Evolutionary conservation across 2,888 invertebrate species (phyloP).

Genomic region (Augiades crinisus): DNA sequence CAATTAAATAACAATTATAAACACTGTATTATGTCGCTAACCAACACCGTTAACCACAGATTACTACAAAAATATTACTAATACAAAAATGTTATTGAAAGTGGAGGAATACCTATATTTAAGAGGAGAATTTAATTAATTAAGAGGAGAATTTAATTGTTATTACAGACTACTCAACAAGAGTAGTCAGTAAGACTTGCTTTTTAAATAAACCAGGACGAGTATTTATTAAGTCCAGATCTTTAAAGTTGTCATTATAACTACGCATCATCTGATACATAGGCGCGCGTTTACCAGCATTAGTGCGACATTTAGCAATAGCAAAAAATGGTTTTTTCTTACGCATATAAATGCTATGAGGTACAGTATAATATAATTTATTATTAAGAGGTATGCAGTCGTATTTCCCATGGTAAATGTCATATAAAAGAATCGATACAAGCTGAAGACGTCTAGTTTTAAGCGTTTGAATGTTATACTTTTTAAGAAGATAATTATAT

Average conservation of each 20-base stretch:
- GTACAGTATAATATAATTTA: constrained; percentile 5
- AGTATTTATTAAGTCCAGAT: neutral
- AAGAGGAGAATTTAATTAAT: neutral
- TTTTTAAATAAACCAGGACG: neutral
- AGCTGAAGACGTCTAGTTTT: constrained; percentile 9
- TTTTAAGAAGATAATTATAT: constrained; percentile 4
- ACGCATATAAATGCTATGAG: neutral
- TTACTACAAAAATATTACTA: neutral
- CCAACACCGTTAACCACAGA: neutral
- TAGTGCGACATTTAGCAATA: constrained; percentile 9
- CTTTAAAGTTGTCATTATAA: neutral
- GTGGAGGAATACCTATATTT: neutral
- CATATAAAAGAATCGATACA: neutral
- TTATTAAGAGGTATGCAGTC: constrained; percentile 11
- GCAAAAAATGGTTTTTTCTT: constrained; percentile 4
- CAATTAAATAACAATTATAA: neutral
- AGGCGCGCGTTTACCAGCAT: constrained; percentile 11
- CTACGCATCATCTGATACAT: neutral
- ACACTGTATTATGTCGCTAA: neutral
- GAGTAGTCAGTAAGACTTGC: neutral
- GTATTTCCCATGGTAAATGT: constrained; percentile 1
- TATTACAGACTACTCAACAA: neutral
- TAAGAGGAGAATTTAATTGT: neutral
- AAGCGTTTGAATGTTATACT: constrained; percentile 8
- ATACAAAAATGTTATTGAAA: neutral